Base-by-base conservation (phyloP, 1,140 invertebrate genomes). In the Chionoecetes opilio region DNA sequence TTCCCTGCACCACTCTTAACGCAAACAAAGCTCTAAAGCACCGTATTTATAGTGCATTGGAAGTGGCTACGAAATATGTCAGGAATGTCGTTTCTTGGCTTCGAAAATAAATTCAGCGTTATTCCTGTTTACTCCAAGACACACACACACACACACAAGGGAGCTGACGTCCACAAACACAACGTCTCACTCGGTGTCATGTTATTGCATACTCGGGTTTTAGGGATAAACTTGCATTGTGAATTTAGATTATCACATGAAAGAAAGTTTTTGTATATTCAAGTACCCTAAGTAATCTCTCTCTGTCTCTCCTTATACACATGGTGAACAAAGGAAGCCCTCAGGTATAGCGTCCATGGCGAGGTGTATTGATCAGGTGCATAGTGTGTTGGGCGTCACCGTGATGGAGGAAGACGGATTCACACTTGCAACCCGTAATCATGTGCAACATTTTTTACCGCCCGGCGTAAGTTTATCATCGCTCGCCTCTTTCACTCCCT, bases 1-100 rank as follows among this genome's bases (percentile, higher is more conserved):
- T n/a, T 75, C n/a, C 63, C 63, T n/a, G 63, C 63, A n/a, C 63
- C 63, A 21, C 63, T 75, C 63, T 75, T n/a, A 75, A 75, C 21
- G 63, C 63, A 75, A 75, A 75, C 63, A 75, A 75, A 75, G 63
- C 63, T 75, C 63, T 75, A 75, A 75, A 75, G 9, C n/a, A 75
- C 63, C 63, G 63, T 75, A 75, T 75, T 75, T 75, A 75, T 75
- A n/a, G 63, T 75, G 63, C n/a, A 75, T 75, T 75, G 63, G 63
- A 26, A n/a, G 63, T n/a, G 63, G 63, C n/a, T 26, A 75, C 21
- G 63, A 75, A 17, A 75, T 75, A 21, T 75, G 63, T 75, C 63
- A 75, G 21, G 63, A 75, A n/a, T 75, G 63, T 26, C 63, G 63
- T 75, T 75, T 8, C 6, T n/a, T 17, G 63, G 21, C 9, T 26